Evolutionary conservation across 2,888 invertebrate genomes (phyloP), one percentile per base, ranked within the genome.

Genomic region (Scotopteryx bipunctaria): DNA sequence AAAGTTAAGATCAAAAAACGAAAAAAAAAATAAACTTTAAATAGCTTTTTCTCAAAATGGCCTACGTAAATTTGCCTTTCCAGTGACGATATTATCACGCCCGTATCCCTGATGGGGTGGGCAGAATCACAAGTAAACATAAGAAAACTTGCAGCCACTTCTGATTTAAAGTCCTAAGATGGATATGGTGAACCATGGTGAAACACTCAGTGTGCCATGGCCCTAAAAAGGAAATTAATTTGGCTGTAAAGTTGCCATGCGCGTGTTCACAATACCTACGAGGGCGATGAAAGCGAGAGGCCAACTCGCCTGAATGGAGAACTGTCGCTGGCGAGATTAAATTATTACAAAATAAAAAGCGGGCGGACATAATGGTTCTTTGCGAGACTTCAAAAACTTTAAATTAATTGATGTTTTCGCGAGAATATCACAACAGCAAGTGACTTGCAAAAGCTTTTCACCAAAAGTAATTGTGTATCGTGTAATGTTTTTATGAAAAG

Each of bases 221-320:
- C 42, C 42, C 21, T 32, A 42, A 68, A 79, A 79, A 76, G 78
- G 76, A 85, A n/a, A 85, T 88, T 86, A 88, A 87, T 87, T 86
- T 81, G 81, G 80, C 85, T 83, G 86, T 78, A 86, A 87, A 85
- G 85, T 86, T 83, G 71, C 71, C 64, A 69, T 69, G 70, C 68
- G 68, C 71, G 64, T 64, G 63, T 63, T 64, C 73, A 87, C 88
- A 87, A 89, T 84, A 82, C n/a, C n/a, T n/a, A n/a, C n/a, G n/a
- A n/a, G n/a, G n/a, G n/a, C 80, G 81, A 83, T 86, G 88, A 86
- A 86, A 86, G 83, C 78, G 80, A 83, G 81, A 81, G 81, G 78
- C 75, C 75, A 76, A 80, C 73, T 76, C 73, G 78, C 76, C 72
- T 81, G 85, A 80, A 83, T 85, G 84, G 85, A 81, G 81, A 85